These are phyloP conservation scores for Caenorhabditis uteleia DNA, from an alignment of 2,888 invertebrate species.

Conservation along the genomic window DNA sequence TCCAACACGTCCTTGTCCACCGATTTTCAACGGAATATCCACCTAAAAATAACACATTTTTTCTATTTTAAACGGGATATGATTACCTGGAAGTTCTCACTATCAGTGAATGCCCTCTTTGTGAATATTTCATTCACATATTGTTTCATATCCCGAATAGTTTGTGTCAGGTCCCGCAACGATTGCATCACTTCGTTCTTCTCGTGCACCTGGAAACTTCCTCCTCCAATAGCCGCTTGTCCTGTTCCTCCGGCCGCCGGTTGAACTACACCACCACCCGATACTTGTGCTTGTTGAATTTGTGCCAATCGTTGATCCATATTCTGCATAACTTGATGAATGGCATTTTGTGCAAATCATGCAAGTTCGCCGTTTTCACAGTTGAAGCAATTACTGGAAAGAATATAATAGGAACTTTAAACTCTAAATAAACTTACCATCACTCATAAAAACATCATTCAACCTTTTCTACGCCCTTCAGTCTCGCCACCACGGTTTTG, in stretches of 20 bases:
- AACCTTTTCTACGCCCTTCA: constrained; percentile 29
- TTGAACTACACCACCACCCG: constrained; percentile 35
- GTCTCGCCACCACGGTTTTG: constrained; percentile 33
- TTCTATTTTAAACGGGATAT: background rate
- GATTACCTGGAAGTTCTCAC: constrained; percentile 86
- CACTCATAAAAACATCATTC: constrained; percentile 43
- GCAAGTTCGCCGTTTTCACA: too few species aligned
- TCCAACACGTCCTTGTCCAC: constrained; percentile 92
- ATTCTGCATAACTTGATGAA: constrained; percentile 74
- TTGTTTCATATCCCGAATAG: constrained; percentile 80
- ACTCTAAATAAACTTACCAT: constrained; percentile 42
- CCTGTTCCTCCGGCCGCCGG: constrained; percentile 17
- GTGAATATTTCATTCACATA: constrained; percentile 69
- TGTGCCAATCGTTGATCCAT: constrained; percentile 60
- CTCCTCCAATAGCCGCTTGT: constrained; percentile 58
- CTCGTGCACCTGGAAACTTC: constrained; percentile 84
- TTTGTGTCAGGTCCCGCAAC: constrained; percentile 82
- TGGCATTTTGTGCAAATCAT: constrained; percentile 86
- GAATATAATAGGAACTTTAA: too few species aligned
- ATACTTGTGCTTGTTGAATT: constrained; percentile 48
- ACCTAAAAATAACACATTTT: constrained; percentile 71
- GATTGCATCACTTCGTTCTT: constrained; percentile 85
- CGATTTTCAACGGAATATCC: constrained; percentile 89
- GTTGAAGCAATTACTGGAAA: too few species aligned
- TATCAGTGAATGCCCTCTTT: constrained; percentile 79